Conservation (phyloP, 2,797 vertebrate species). For the Kryptolebias ocellatus region DNA sequence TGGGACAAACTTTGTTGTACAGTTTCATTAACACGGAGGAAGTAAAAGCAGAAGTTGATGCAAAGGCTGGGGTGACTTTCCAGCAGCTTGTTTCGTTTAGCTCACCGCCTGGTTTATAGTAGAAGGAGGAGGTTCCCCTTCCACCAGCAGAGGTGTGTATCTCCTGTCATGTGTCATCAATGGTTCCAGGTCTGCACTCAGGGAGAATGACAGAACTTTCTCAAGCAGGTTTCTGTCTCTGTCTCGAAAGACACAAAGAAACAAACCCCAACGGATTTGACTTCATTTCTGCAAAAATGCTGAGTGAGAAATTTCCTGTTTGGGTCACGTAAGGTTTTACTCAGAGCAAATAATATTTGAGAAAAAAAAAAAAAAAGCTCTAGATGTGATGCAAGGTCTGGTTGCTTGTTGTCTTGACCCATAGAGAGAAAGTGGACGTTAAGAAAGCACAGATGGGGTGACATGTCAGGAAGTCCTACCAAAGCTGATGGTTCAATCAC, state of each 20-base stretch:
- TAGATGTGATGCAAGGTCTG: slow-evolving; percentile 11
- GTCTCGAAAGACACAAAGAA: slow-evolving; percentile 1
- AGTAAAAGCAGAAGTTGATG: slow-evolving; percentile 66
- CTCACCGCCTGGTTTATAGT: background rate
- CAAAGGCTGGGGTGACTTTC: slow-evolving; percentile 35
- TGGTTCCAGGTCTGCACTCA: background rate
- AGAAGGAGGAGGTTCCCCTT: background rate
- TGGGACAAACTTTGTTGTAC: background rate
- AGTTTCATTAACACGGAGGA: slow-evolving; percentile 46
- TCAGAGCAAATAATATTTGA: background rate
- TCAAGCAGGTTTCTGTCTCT: slow-evolving; percentile 1
- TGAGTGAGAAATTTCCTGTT: slow-evolving; percentile 29
- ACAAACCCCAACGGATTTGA: background rate
- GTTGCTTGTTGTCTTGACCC: background rate
- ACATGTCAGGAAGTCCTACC: slow-evolving; percentile 12
- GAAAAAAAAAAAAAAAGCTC: slow-evolving; percentile 8
- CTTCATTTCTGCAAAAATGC: slow-evolving; percentile 13
- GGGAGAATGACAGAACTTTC: slow-evolving; percentile 6
- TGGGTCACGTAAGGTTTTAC: slow-evolving; percentile 11
- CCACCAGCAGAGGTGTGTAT: background rate
- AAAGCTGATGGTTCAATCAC: background rate
- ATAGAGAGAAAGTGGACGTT: slow-evolving; percentile 16
- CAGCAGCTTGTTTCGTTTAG: slow-evolving; percentile 40
- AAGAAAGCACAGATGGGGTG: slow-evolving; percentile 38
- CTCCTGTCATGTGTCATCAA: background rate